Conservation (phyloP, 2,113 vertebrate genomes). For the Numida meleagris region DNA sequence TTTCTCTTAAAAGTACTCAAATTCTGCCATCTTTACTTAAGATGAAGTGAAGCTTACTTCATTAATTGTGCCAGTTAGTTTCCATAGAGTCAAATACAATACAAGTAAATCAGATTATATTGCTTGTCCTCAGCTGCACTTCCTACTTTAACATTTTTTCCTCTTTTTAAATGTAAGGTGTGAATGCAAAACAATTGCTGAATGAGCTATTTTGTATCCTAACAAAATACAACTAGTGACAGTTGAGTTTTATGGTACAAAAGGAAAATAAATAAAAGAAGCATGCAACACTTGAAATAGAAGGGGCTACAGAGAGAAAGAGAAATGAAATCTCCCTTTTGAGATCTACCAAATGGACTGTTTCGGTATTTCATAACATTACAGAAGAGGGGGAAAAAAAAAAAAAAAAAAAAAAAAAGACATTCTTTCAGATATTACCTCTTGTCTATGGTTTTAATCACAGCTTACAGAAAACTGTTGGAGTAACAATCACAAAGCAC, state of each 20-base stretch:
- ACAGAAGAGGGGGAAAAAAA: too few species aligned
- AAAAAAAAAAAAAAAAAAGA: neutral
- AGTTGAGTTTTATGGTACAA: slow-evolving; percentile 46
- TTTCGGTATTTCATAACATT: neutral
- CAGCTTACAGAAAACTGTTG: neutral
- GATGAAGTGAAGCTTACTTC: slow-evolving; percentile 43
- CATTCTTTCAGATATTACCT: too few species aligned
- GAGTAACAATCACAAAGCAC: neutral
- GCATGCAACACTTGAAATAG: neutral
- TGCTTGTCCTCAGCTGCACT: slow-evolving; percentile 60
- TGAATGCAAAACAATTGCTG: slow-evolving; percentile 56
- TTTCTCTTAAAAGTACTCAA: neutral
- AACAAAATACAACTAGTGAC: slow-evolving; percentile 50
- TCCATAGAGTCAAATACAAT: slow-evolving; percentile 55
- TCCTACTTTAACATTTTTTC: neutral
- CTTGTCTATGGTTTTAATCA: neutral
- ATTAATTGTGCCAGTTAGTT: slow-evolving; percentile 40
- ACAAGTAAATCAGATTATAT: slow-evolving; percentile 27
- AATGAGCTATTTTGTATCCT: slow-evolving; percentile 45
- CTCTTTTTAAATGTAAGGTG: slow-evolving; percentile 54
- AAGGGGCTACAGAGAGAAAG: neutral
- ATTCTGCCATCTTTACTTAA: slow-evolving; percentile 43
- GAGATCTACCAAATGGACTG: neutral
- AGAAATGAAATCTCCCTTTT: slow-evolving; percentile 19
- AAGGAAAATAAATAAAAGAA: slow-evolving; percentile 57